Evolutionary conservation across 2,888 invertebrate species (phyloP).

Genomic region (Ichneumoninae sp.): DNA sequence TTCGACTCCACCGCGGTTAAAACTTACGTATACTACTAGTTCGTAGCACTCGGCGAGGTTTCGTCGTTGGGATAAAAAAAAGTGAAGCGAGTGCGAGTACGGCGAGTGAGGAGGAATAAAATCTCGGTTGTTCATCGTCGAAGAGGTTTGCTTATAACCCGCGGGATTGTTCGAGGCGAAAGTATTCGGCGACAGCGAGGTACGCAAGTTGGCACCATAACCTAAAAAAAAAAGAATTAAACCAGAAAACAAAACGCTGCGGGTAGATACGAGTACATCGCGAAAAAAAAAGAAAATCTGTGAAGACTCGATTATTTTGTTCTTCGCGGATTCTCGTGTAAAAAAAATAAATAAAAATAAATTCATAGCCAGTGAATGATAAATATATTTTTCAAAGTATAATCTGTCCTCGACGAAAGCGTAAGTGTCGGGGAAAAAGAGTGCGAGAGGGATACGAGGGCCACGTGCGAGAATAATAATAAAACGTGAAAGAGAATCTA

Average conservation of each 20-base stretch:
- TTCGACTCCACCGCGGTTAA: slow-evolving; percentile 54
- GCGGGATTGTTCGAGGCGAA: not conserved
- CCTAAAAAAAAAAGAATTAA: slow-evolving; percentile 46
- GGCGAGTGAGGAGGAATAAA: not conserved
- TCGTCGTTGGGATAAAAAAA: not conserved
- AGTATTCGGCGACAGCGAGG: not conserved
- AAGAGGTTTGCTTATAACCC: not conserved
- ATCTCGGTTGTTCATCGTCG: slow-evolving; percentile 6
- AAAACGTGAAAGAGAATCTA: slow-evolving; percentile 11
- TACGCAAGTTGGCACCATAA: slow-evolving; percentile 41
- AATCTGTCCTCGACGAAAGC: slow-evolving; percentile 14
- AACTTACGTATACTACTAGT: slow-evolving; percentile 57
- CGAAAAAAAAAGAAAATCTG: not conserved
- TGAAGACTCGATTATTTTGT: not conserved
- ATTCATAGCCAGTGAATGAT: not conserved
- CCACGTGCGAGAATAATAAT: slow-evolving; percentile 60
- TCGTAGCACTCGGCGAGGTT: slow-evolving; percentile 8
- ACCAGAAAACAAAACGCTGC: not conserved
- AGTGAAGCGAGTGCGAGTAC: not conserved
- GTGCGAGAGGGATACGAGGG: slow-evolving; percentile 22
- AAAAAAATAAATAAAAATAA: slow-evolving; percentile 25
- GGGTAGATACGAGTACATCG: not conserved
- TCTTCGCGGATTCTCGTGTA: slow-evolving; percentile 2
- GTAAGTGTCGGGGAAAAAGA: not conserved
- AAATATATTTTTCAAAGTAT: slow-evolving; percentile 45